Percentiles rank a stretch among this genome's conserved stretches.
Evolutionary conservation across 2,888 invertebrate species (phyloP).

Genomic region (Dynastes maya): DNA sequence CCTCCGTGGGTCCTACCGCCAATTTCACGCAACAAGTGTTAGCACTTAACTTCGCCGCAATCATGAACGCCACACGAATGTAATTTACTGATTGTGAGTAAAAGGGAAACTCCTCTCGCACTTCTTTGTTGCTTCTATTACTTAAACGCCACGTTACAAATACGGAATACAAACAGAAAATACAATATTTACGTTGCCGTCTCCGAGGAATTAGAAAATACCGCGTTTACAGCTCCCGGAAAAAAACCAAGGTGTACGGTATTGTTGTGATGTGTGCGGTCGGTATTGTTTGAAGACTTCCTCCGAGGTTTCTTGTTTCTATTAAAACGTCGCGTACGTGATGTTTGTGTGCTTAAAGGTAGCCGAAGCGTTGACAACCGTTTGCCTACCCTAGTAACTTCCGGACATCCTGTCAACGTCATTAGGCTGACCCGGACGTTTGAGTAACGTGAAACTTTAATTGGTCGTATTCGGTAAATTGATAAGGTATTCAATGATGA

Average conservation of each 20-base stretch:
- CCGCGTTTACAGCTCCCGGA: not conserved
- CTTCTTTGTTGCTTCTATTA: constrained; percentile 16
- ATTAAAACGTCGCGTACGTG: constrained; percentile 31
- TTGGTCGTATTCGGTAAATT: constrained; percentile 25
- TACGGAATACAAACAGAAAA: constrained; percentile 9
- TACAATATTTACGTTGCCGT: not conserved
- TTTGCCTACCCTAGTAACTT: constrained; percentile 30
- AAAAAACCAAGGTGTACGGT: not conserved
- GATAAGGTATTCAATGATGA: constrained; percentile 23
- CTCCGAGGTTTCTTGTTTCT: constrained; percentile 42
- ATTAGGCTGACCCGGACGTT: constrained; percentile 32
- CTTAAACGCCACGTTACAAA: not conserved
- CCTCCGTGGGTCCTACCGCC: not conserved
- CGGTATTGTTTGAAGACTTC: constrained; percentile 35
- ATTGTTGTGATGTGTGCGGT: constrained; percentile 27
- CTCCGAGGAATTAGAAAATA: not conserved
- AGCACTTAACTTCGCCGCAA: constrained; percentile 17
- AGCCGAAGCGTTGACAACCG: constrained; percentile 27
- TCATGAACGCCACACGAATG: not conserved
- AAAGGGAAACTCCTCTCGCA: not conserved
- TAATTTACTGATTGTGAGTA: not conserved
- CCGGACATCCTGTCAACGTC: constrained; percentile 41
- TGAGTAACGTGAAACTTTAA: constrained; percentile 38
- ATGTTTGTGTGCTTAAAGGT: constrained; percentile 37
- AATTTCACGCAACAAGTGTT: constrained; percentile 30